Evolutionary conservation across 2,113 vertebrate species (phyloP), one percentile per base, ranked within the genome.

Genomic region (Syngnathus typhle): DNA sequence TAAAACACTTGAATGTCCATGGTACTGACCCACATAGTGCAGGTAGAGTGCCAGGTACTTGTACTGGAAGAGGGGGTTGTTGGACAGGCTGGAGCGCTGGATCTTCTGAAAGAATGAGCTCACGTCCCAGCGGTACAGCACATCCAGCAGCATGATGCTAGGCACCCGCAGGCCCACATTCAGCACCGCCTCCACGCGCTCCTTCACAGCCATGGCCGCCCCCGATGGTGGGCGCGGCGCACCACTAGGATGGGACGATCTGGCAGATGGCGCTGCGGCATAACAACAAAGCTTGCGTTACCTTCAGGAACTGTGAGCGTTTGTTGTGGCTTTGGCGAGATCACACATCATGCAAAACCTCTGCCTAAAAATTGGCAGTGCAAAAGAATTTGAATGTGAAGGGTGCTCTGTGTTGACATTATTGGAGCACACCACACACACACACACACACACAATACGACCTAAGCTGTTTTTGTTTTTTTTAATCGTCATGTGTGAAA

Each of bases 21-120:
- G 12, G 27, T 52, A 96, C 97, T 91, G 65, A 99, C 97, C 96
- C 69, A 98, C 94, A 65, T 99, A 99, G 89, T 99, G 96, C 92
- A 99, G 93, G 84, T 99, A 98, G 73, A 99, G 95, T 27, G 95
- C 96, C 92, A 99, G 88, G 89, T 99, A 98, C 87, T 99, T 99
- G 90, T 98, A 98, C 76, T 98, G 97, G 88, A 98, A 98, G 74
- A 98, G 91, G 44, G 95, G 96, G 79, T 98, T 98, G 88, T 95
- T 98, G 88, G 88, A 95, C 77, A 98, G 93, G 84, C 94, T 98
- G 88, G 95, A 96, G 82, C 95, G 93, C 88, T 99, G 97, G 91
- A 99, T 96, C 91, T 99, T 96, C 92, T 98, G 96, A 90, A 99
- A 98, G 88, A 98, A 98, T 11, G 96, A 98, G 91, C 95, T 94